Evolutionary conservation across 2,888 invertebrate genomes (phyloP).

Genomic region (Eristalis pertinax): DNA sequence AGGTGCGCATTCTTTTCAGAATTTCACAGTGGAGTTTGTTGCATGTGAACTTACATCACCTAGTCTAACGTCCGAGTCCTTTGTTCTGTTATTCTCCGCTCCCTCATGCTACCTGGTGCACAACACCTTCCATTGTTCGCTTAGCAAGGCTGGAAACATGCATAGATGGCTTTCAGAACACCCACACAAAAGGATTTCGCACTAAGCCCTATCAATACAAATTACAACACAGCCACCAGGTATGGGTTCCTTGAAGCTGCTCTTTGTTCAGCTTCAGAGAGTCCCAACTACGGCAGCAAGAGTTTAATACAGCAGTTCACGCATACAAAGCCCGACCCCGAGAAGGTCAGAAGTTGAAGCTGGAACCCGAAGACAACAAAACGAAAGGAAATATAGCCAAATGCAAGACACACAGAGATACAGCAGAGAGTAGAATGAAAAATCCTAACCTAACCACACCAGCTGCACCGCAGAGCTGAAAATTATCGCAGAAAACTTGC

Average conservation of each 20-base stretch:
- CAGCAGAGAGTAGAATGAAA: constrained; percentile 14
- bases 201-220: constrained; percentile 54
- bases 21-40: too few species aligned
- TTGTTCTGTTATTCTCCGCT: not conserved
- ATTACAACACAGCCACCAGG: constrained; percentile 27
- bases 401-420: not conserved
- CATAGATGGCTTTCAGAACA: constrained; percentile 5
- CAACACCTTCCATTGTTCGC: not conserved
- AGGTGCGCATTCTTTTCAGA: too few species aligned
- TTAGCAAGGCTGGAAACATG: not conserved
- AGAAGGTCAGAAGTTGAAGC: constrained; percentile 53
- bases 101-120: not conserved
- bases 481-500: constrained; percentile 65
- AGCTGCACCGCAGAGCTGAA: constrained; percentile 40
- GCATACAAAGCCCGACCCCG: constrained; percentile 9
- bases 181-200: constrained; percentile 64
- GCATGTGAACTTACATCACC: too few species aligned
- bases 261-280: constrained; percentile 12
- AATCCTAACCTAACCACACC: constrained; percentile 30
- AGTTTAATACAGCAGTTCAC: constrained; percentile 1
- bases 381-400: not conserved
- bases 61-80: not conserved
- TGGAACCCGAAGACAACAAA: not conserved
- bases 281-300: not conserved
- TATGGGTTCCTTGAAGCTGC: constrained; percentile 28